Base-by-base conservation (phyloP, 1,140 invertebrate species). In the Lamellibrachia luymesi region DNA sequence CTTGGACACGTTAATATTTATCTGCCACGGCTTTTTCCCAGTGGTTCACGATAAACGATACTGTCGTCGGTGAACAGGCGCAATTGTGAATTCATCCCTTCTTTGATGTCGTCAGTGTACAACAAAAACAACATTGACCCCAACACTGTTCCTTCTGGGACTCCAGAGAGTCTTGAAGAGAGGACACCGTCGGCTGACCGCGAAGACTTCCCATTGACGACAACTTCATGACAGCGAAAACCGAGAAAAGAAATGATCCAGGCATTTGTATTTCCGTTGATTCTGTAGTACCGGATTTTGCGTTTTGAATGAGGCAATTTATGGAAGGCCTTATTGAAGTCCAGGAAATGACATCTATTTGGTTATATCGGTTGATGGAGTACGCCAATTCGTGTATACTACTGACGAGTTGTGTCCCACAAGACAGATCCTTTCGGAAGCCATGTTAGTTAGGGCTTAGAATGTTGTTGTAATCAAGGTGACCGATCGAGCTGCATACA, bases 311-410 rank as follows among this genome's bases (percentile, higher is more conserved):
- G 64, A 17, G 64, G 25, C n/a, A 91, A 8, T 91, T 50, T 51
- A 38, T 93, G 90, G 52, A 93, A 93, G 2, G 93, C 93, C 90
- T 93, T 93, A 50, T 2, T n/a, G 50, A 93, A 93, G 51, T 93
- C 91, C 52, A 93, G 91, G 25, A 93, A 52, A 93, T 50, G 80
- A 50, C 93, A 56, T 93, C 2, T 50, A 50, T 93, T 91, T 90
- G 80, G 17, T 2, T 50, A 27, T 90, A 38, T 90, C 91, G 80
- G 17, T 93, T 64, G 22, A 51, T 51, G 2, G 89, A 50, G 7
- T 91, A 52, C 2, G 52, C 90, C 22, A 93, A 51, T 50, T 93
- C 93, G 49, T 93, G 90, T n/a, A 91, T 91, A 22, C 90, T 93
- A 52, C 10, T 49, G 2, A 90, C 38, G 17, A 93, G 56, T 91